A percentile compares a stretch with the other conserved stretches of the same genome.
Conservation (phyloP, 2,888 invertebrate genomes). For the Pegoplata infirma region DNA sequence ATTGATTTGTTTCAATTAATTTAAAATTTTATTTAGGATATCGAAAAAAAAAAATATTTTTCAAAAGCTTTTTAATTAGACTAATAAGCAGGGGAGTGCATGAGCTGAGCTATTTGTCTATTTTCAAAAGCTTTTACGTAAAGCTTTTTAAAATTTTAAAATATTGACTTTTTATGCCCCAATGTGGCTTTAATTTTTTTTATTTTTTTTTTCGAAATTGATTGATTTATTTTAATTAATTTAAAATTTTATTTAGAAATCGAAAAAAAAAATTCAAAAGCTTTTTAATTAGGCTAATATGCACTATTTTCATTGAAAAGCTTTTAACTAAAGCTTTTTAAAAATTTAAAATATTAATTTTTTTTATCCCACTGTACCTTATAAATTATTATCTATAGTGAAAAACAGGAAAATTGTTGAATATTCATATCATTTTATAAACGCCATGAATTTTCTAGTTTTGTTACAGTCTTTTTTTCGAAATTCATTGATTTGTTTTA, state of each 20-base stretch:
- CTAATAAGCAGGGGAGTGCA: slow-evolving; percentile 38
- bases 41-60: neutral
- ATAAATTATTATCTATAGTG: neutral
- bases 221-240: slow-evolving; percentile 48
- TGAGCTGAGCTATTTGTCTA: neutral
- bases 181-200: too few species aligned
- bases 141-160: too few species aligned
- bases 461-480: neutral
- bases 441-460: neutral
- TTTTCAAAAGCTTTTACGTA: too few species aligned
- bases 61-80: too few species aligned
- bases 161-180: too few species aligned
- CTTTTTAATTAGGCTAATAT: too few species aligned
- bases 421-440: neutral
- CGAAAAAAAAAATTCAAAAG: too few species aligned
- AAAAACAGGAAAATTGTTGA: neutral
- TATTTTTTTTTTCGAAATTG: slow-evolving; percentile 13
- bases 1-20: slow-evolving; percentile 48
- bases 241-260: slow-evolving; percentile 35
- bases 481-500: slow-evolving; percentile 43
- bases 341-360: too few species aligned
- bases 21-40: slow-evolving; percentile 32
- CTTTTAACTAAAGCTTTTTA: too few species aligned
- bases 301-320: too few species aligned
- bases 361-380: neutral